Evolutionary conservation across 2,888 invertebrate genomes (phyloP).

Genomic region (Agonopterix alstromeriana): DNA sequence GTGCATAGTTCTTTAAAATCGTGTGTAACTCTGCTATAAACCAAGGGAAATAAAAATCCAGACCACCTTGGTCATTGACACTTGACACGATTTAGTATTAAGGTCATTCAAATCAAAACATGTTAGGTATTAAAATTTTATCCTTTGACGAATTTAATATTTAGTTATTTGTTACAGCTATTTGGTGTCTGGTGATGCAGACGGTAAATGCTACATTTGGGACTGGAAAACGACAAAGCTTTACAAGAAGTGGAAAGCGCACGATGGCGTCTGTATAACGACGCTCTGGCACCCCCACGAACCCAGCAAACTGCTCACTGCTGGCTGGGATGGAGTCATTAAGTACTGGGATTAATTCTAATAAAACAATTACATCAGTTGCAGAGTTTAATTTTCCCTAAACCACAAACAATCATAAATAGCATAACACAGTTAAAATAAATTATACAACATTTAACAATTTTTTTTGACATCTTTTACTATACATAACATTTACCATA

Average conservation of each 20-base stretch:
- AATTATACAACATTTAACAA: conserved; percentile 32
- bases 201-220: conserved; percentile 99
- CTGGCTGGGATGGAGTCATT: conserved; percentile 99
- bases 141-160: background rate
- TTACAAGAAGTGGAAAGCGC: conserved; percentile 99
- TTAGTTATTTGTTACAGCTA: conserved; percentile 81
- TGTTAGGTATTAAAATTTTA: too few relatives aligned
- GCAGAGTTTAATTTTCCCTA: conserved; percentile 51
- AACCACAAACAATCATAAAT: conserved; percentile 37
- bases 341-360: conserved; percentile 96
- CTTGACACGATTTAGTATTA: too few relatives aligned
- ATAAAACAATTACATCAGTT: conserved; percentile 24
- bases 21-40: too few relatives aligned
- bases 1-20: too few relatives aligned
- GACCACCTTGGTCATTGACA: too few relatives aligned
- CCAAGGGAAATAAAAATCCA: too few relatives aligned
- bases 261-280: conserved; percentile 97
- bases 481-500: conserved; percentile 9
- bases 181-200: conserved; percentile 97
- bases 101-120: too few relatives aligned
- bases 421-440: conserved; percentile 14
- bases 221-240: conserved; percentile 99
- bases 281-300: conserved; percentile 99
- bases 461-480: conserved; percentile 29
- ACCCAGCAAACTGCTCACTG: conserved; percentile 96